These are phyloP conservation scores for Entosphenus tridentatus DNA, from an alignment of 2,113 vertebrate species.

Conservation along the genomic window DNA sequence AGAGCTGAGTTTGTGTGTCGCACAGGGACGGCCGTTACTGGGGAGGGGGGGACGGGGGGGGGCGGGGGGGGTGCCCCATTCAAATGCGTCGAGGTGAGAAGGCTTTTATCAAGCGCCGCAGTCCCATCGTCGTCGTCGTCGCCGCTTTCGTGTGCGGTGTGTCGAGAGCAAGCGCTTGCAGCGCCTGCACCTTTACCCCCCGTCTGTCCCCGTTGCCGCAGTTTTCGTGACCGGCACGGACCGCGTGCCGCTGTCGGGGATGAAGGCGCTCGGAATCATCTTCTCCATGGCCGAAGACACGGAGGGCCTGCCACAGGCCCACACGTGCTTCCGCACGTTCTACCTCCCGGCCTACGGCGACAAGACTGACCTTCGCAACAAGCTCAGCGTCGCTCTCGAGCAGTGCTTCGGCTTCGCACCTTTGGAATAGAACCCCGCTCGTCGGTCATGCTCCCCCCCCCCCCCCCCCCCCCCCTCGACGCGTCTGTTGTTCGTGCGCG, in stretches of 20 bases:
- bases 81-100: too few species aligned
- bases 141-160: not conserved
- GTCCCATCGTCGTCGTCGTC: not conserved
- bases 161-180: too few species aligned
- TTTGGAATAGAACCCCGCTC: too few species aligned
- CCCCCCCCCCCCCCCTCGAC: too few species aligned
- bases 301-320: conserved; percentile 71
- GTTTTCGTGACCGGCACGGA: conserved; percentile 90
- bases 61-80: too few species aligned
- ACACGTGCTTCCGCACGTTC: conserved; percentile 91
- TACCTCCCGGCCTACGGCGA: conserved; percentile 85
- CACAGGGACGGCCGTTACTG: not conserved
- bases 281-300: conserved; percentile 59
- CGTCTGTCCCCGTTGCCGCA: conserved; percentile 12
- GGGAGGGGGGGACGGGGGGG: not conserved
- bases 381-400: conserved; percentile 65
- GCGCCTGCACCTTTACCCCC: not conserved
- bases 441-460: too few species aligned
- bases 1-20: too few species aligned
- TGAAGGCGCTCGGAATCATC: conserved; percentile 66
- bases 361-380: conserved; percentile 44
- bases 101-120: not conserved
- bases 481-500: too few species aligned
- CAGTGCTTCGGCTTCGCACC: conserved; percentile 65
- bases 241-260: conserved; percentile 91